Evolutionary conservation across 2,113 vertebrate species (phyloP), one percentile per base, ranked within the genome.

Genomic region (Phasianus colchicus): DNA sequence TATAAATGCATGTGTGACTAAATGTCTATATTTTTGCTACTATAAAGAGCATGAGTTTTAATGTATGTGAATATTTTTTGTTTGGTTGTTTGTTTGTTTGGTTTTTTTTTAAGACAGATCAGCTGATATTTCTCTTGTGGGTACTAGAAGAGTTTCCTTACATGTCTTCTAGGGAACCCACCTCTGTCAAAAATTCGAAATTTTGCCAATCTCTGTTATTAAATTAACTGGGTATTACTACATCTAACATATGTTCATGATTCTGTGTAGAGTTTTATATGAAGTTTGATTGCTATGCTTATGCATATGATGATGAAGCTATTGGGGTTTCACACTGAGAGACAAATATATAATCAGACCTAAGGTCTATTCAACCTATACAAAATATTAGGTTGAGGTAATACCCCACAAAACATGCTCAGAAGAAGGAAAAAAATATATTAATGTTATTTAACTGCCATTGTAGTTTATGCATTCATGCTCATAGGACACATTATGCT

Each of bases 381-480:
- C 11, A 58, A 52, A 69, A 47, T 8, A 40, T 40, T 2, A 34
- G 29, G 17, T 11, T 48, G 1, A 25, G 1, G 3, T 13, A 67
- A 25, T 54, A 50, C 42, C 4, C 3, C 16, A 40, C 3, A 40
- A 77, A 57, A 42, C 7, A 10, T 45, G 9, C 3, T 40, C 43
- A 3, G 20, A 10, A 64, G 1, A 9, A 57, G 25, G 1, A 0
- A 1, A 3, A 8, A 10, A 24, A 67, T 47, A n/a, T 18, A 18
- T 18, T 13, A 24, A 50, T 64, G 64, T 18, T 38, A 50, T 70
- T 70, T 34, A 50, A 34, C 16, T 3, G 6, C 48, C 10, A 1
- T 21, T 10, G 8, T 12, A 36, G 13, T 25, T 30, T 18, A 8
- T 67, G 45, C 82, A n/a, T 50, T 45, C 57, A 63, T 6, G 18